Conservation (phyloP, 37 sponge, comb jelly and placozoan genomes). For the Cladorhizidae sp. region DNA sequence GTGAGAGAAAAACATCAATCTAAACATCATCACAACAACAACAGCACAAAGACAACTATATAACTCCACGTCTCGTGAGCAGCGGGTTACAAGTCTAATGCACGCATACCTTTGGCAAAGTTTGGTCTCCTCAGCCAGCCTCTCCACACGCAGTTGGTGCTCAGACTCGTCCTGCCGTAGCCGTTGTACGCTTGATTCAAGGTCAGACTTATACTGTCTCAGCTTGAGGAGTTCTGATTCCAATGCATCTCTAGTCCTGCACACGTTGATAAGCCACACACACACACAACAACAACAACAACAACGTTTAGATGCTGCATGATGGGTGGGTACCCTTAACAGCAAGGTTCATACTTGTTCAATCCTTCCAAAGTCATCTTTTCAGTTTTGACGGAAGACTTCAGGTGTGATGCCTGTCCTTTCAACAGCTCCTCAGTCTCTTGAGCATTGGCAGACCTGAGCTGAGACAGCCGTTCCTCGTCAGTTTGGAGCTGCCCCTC, state of each 20-base stretch:
- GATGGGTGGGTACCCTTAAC: no score
- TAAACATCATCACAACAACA: no score
- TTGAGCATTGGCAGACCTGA: constrained; percentile 18
- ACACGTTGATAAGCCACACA: not conserved
- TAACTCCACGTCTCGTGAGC: no score
- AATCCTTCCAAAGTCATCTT: constrained; percentile 18
- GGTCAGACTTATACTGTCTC: not conserved
- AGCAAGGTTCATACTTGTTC: constrained; percentile 15
- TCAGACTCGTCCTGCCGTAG: constrained; percentile 1
- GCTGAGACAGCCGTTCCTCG: not conserved
- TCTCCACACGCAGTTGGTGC: not conserved
- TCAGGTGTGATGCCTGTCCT: constrained; percentile 21
- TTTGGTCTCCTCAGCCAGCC: not conserved
- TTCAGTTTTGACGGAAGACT: constrained; percentile 17
- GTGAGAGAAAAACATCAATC: no score
- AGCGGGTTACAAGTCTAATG: no score
- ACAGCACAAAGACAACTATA: no score
- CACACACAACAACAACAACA: no score
- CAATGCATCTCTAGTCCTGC: not conserved
- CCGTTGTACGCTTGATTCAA: not conserved
- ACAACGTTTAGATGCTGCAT: not conserved
- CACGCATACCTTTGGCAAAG: not conserved
- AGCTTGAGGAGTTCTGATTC: constrained; percentile 4
- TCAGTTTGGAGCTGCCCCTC: constrained; percentile 11
- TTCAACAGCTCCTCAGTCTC: constrained; percentile 15